phyloP scores from a whole-genome alignment of 2,888 invertebrate species.

The Congeria kusceri region DNA sequence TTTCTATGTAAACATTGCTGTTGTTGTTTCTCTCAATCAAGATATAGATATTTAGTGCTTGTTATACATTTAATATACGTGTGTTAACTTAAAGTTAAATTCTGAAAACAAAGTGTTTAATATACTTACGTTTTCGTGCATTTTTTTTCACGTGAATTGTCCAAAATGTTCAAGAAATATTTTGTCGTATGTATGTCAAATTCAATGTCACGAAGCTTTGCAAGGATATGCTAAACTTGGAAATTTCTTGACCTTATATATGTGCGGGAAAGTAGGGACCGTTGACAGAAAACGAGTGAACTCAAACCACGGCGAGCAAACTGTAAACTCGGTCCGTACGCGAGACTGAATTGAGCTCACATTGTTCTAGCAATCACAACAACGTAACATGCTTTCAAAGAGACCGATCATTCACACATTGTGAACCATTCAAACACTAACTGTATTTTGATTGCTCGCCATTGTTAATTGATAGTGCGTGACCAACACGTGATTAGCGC shows the following conservation, averaged over 20 bases:
- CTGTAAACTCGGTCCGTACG: conserved; percentile 1
- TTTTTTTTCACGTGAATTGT: not conserved
- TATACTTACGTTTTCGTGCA: conserved; percentile 53
- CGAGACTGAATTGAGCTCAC: conserved; percentile 40
- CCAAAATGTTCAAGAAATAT: too few species aligned
- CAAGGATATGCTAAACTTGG: too few species aligned
- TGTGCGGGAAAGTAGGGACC: too few species aligned
- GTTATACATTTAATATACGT: not conserved
- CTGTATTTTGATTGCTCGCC: conserved; percentile 10
- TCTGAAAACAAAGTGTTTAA: not conserved
- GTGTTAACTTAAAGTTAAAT: not conserved
- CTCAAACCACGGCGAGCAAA: conserved; percentile 4
- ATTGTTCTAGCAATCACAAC: conserved; percentile 29
- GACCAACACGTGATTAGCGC: conserved; percentile 11
- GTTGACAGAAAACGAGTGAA: conserved; percentile 14
- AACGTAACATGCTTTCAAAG: conserved; percentile 6
- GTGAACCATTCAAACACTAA: conserved; percentile 29
- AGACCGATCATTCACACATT: conserved; percentile 44
- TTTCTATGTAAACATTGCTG: too few species aligned
- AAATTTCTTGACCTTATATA: too few species aligned
- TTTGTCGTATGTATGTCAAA: too few species aligned
- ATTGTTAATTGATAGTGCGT: conserved; percentile 26
- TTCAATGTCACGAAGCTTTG: too few species aligned
- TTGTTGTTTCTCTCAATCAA: too few species aligned
- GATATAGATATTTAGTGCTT: not conserved